Percentiles rank a stretch among this genome's conserved stretches.
These are phyloP conservation scores for Cloeon dipterum DNA, from an alignment of 2,888 invertebrate genomes.

Conservation along the genomic window DNA sequence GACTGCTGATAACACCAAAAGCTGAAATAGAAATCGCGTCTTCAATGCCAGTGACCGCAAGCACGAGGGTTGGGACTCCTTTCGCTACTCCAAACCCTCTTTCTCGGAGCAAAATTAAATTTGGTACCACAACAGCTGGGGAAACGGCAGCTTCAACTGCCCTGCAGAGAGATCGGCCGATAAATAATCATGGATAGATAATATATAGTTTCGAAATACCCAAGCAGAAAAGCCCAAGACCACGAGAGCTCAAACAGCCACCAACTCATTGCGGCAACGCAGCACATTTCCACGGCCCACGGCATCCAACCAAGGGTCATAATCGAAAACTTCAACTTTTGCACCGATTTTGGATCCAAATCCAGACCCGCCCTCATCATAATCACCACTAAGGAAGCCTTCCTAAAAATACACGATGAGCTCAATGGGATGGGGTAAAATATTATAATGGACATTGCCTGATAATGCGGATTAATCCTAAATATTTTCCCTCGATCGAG, in stretches of 20 bases:
- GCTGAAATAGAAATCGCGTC: slow-evolving; percentile 29
- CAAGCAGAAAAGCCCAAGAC: slow-evolving; percentile 23
- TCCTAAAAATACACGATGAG: slow-evolving; percentile 12
- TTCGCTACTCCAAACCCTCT: slow-evolving; percentile 23
- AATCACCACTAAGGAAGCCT: slow-evolving; percentile 23
- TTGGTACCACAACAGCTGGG: slow-evolving; percentile 30
- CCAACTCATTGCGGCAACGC: slow-evolving; percentile 17
- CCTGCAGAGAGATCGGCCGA: no score
- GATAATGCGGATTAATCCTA: background rate
- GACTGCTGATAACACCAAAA: slow-evolving; percentile 23
- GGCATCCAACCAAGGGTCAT: slow-evolving; percentile 21
- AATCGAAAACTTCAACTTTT: slow-evolving; percentile 16
- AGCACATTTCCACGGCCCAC: slow-evolving; percentile 19
- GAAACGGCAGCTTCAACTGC: slow-evolving; percentile 25
- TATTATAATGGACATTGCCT: slow-evolving; percentile 1
- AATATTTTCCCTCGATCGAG: slow-evolving; percentile 12
- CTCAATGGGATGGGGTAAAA: no score
- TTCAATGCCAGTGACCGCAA: slow-evolving; percentile 28
- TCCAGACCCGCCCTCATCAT: slow-evolving; percentile 24
- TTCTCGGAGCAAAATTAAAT: slow-evolving; percentile 20
- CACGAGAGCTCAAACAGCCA: slow-evolving; percentile 21
- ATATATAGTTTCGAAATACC: no score
- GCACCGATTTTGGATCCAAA: slow-evolving; percentile 20
- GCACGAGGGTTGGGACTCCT: slow-evolving; percentile 27
- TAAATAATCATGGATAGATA: no score